Base-by-base conservation (phyloP, 2,797 vertebrate species). In the Poecilia gillii region DNA sequence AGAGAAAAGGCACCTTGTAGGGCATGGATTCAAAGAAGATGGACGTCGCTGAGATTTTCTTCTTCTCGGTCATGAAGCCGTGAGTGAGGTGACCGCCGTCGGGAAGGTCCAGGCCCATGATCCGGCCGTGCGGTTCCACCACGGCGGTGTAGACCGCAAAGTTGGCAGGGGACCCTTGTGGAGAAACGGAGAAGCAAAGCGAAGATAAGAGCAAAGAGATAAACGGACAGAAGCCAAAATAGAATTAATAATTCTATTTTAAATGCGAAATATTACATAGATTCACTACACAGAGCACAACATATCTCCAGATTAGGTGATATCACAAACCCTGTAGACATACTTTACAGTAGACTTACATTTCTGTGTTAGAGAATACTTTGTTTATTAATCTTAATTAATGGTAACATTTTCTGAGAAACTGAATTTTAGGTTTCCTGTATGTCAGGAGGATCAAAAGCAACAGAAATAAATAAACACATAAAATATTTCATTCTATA, bases 21-120 rank as follows among this genome's bases (percentile, higher is more conserved):
- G 99, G 97, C 98, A 99, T 99, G n/a, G 99, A 99, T 84, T 99
- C 99, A 0, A 99, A 99, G 91, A 99, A 99, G 86, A 99, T 96
- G 16, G 99, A 99, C 0, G 98, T 99, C 7, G 99, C 99, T 0
- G 99, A 99, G 87, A 99, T 97, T 87, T 97, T 99, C 93, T 99
- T 99, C 93, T 99, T 99, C 28, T 99, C 97, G 0, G 98, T 99
- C 99, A 99, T 99, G 94, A 99, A 99, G 2, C 99, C 99, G 0
- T 99, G 98, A 3, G 98, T 99, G 85, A 99, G 94, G 88, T 99
- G 98, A 64, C 99, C 99, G 0, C 99, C 99, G 0, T 99, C 99
- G 0, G 99, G 99, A 81, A 99, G 96, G 88, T 99, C 99, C 87
- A 99, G 94, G 11, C 99, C 99, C 99, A 99, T 99, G 93, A 99